Percentiles rank a stretch among this genome's conserved stretches.
phyloP scores from a whole-genome alignment of 64 coral and sea anemone genomes.

The Anthopleura sola region DNA sequence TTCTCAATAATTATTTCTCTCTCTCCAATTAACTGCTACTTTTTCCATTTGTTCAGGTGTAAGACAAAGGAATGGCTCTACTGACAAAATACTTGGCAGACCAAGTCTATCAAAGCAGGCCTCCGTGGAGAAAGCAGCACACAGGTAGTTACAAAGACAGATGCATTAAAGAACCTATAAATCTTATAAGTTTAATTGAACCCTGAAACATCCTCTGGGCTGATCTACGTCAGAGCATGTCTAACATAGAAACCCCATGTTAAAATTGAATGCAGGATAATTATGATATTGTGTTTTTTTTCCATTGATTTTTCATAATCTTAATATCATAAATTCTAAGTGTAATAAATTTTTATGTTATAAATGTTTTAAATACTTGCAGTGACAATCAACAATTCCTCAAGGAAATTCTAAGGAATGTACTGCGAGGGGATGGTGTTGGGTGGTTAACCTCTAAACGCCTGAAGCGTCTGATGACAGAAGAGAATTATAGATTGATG shows the following conservation, averaged over 20 bases:
- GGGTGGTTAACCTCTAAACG: constrained; percentile 79
- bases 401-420: constrained; percentile 70
- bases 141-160: constrained; percentile 47
- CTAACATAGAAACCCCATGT: too few species aligned
- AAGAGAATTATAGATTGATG: constrained; percentile 71
- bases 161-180: too few species aligned
- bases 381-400: constrained; percentile 99
- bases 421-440: constrained; percentile 83
- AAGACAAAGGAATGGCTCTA: not conserved
- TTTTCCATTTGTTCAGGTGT: not conserved
- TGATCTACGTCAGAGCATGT: too few species aligned
- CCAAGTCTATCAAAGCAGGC: constrained; percentile 56
- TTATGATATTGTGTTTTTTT: too few species aligned
- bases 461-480: constrained; percentile 70
- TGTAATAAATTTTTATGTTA: too few species aligned
- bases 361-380: not conserved
- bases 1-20: too few species aligned
- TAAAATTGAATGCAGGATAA: too few species aligned
- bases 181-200: too few species aligned
- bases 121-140: constrained; percentile 61
- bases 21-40: too few species aligned
- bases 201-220: too few species aligned
- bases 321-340: too few species aligned
- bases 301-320: too few species aligned
- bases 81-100: constrained; percentile 40